Percentiles rank a stretch among this genome's conserved stretches.
phyloP scores from a whole-genome alignment of 2,113 vertebrate genomes.

The Rousettus leschenaultii region DNA sequence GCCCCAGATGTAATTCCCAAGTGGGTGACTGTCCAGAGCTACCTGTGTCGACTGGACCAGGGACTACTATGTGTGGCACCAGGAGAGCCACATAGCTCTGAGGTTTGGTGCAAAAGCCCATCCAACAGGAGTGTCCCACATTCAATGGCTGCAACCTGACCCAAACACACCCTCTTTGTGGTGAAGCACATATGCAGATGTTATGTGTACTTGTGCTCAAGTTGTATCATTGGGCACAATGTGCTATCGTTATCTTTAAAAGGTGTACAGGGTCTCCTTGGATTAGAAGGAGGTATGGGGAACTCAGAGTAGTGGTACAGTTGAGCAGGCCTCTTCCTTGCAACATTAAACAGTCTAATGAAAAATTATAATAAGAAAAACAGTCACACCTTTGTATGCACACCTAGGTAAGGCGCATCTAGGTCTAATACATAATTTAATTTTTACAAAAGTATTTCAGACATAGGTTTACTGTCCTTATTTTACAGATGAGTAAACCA shows the following conservation, averaged over 20 bases:
- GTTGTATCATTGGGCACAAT: neutral
- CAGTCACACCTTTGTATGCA: neutral
- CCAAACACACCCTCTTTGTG: neutral
- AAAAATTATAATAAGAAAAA: neutral
- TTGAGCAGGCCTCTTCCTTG: neutral
- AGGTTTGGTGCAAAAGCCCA: neutral
- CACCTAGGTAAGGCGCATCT: neutral
- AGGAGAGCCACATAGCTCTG: neutral
- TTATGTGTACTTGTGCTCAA: neutral
- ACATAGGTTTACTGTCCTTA: neutral
- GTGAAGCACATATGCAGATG: neutral
- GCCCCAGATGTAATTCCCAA: neutral
- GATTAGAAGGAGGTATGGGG: neutral
- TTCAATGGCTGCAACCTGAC: neutral
- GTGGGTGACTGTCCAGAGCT: neutral
- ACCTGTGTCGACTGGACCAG: neutral
- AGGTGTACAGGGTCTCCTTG: neutral
- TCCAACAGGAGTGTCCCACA: rapidly evolving
- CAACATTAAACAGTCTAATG: neutral
- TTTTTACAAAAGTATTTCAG: neutral
- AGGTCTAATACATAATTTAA: neutral
- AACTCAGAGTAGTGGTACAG: neutral
- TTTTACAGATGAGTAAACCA: neutral
- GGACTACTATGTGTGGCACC: neutral
- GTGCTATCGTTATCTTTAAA: neutral